A percentile compares a stretch with the other conserved stretches of the same genome.
Evolutionary conservation across 2,113 vertebrate genomes (phyloP).

Genomic region (Ailuropoda melanoleuca): DNA sequence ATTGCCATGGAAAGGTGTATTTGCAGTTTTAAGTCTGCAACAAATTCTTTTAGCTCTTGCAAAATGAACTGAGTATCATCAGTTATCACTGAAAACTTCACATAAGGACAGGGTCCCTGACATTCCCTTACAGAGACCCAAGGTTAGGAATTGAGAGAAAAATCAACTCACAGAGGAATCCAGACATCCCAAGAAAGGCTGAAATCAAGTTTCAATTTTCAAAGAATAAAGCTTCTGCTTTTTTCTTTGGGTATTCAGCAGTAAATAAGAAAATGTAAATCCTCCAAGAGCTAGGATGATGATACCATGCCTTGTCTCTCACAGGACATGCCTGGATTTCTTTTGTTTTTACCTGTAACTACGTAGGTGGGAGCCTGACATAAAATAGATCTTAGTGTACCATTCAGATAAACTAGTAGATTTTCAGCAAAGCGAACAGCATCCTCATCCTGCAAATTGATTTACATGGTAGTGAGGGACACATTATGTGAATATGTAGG

Average conservation of each 20-base stretch:
- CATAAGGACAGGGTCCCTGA: not conserved
- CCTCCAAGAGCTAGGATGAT: not conserved
- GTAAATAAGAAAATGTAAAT: not conserved
- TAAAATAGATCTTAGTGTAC: not conserved
- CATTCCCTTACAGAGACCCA: not conserved
- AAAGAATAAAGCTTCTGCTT: not conserved
- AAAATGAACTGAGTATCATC: not conserved
- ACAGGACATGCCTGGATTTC: not conserved
- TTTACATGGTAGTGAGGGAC: not conserved
- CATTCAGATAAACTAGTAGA: not conserved
- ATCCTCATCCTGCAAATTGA: not conserved
- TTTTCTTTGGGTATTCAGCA: not conserved
- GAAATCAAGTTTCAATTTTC: constrained; percentile 29
- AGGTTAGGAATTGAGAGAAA: not conserved
- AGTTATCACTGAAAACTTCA: not conserved
- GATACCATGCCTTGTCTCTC: not conserved
- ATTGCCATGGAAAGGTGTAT: not conserved
- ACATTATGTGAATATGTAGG: not conserved
- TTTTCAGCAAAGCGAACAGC: not conserved
- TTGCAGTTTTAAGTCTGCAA: not conserved
- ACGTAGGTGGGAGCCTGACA: not conserved
- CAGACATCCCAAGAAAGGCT: not conserved
- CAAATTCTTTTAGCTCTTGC: not conserved
- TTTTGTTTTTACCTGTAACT: not conserved
- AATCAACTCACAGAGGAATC: not conserved